A percentile compares a stretch with the other conserved stretches of the same genome.
phyloP scores from a whole-genome alignment of 2,113 vertebrate genomes.

The Miniopterus natalensis region DNA sequence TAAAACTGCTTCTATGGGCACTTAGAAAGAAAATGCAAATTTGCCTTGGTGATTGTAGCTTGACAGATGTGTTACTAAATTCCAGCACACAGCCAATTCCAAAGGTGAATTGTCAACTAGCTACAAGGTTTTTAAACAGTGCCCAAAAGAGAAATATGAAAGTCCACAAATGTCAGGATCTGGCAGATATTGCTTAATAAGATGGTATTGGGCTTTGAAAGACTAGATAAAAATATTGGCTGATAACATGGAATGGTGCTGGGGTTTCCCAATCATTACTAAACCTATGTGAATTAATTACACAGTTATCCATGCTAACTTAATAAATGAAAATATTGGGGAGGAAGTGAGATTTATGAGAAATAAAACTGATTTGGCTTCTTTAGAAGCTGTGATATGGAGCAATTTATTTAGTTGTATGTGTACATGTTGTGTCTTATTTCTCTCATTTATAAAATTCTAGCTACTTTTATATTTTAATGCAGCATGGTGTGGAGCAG shows the following conservation, averaged over 20 bases:
- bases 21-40: conserved; percentile 36
- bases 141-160: not conserved
- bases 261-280: not conserved
- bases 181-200: not conserved
- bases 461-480: conserved; percentile 7
- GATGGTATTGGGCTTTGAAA: not conserved
- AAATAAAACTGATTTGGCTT: not conserved
- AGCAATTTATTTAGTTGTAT: not conserved
- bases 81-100: not conserved
- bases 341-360: not conserved
- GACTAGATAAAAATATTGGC: not conserved
- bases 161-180: not conserved
- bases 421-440: not conserved
- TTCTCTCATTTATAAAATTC: conserved; percentile 3
- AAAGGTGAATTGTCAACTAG: not conserved
- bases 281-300: not conserved
- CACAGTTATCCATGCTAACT: not conserved
- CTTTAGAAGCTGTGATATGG: not conserved
- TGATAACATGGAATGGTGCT: not conserved
- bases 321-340: not conserved
- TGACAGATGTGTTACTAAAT: not conserved
- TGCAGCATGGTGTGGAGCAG: not conserved
- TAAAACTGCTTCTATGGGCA: conserved; percentile 16
- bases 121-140: not conserved
- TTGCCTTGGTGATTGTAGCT: not conserved